phyloP scores from a whole-genome alignment of 2,888 invertebrate genomes.

The Ormyrus rosae region DNA sequence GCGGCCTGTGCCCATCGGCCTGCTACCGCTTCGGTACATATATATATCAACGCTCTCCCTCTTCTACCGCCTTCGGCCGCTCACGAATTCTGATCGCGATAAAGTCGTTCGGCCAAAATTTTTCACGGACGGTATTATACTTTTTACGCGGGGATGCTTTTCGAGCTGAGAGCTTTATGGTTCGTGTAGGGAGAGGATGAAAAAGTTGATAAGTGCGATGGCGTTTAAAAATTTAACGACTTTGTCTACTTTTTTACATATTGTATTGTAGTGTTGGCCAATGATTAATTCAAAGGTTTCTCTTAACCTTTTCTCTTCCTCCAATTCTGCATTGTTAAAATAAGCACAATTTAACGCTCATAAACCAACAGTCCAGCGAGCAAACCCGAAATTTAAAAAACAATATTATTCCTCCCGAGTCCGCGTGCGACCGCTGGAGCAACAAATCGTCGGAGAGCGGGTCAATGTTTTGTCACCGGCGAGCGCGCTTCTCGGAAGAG shows the following conservation, averaged over 20 bases:
- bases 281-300: slow-evolving; percentile 1
- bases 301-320: neutral
- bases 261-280: neutral
- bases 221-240: too few relatives aligned
- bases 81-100: slow-evolving; percentile 25
- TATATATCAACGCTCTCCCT: neutral
- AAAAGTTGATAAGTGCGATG: too few relatives aligned
- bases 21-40: slow-evolving; percentile 4
- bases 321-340: too few relatives aligned
- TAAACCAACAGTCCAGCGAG: too few relatives aligned
- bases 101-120: slow-evolving; percentile 8
- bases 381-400: neutral
- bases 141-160: neutral
- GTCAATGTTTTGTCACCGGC: neutral
- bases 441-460: neutral
- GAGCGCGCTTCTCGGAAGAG: neutral
- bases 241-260: too few relatives aligned
- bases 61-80: neutral
- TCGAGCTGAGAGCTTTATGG: neutral
- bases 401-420: slow-evolving; percentile 42
- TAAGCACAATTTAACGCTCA: too few relatives aligned
- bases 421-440: neutral
- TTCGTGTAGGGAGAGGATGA: too few relatives aligned
- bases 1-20: slow-evolving; percentile 23
- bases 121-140: neutral